phyloP scores from a whole-genome alignment of 2,888 invertebrate genomes.

The Ichneumon xanthorius region DNA sequence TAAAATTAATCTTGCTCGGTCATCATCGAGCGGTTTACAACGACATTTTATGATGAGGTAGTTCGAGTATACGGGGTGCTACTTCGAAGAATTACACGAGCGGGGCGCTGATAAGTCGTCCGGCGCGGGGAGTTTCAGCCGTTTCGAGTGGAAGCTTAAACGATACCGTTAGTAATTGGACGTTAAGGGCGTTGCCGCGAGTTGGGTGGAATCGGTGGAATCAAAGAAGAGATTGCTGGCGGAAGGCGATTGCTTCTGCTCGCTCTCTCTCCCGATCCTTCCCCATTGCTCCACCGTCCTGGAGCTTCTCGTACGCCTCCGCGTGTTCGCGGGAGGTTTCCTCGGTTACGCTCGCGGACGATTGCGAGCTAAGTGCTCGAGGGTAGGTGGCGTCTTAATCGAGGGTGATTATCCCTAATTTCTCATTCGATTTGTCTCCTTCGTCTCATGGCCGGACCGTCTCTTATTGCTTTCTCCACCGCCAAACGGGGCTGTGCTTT shows the following conservation, averaged over 20 bases:
- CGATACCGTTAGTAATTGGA: slow-evolving; percentile 47
- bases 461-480: slow-evolving; percentile 4
- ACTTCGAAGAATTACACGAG: background rate
- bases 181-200: slow-evolving; percentile 47
- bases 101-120: background rate
- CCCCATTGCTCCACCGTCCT: background rate
- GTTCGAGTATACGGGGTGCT: slow-evolving; percentile 8
- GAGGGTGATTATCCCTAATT: slow-evolving; percentile 53
- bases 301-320: background rate
- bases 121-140: slow-evolving; percentile 1
- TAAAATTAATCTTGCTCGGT: background rate
- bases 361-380: slow-evolving; percentile 33
- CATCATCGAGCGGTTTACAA: background rate
- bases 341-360: slow-evolving; percentile 35
- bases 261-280: background rate
- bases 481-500: background rate
- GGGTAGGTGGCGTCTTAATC: slow-evolving; percentile 14
- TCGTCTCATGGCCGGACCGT: background rate
- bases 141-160: slow-evolving; percentile 36
- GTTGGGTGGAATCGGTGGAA: slow-evolving; percentile 17
- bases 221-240: slow-evolving; percentile 51
- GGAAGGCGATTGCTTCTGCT: slow-evolving; percentile 44
- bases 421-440: slow-evolving; percentile 40
- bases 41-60: background rate
- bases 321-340: slow-evolving; percentile 44